phyloP scores from a whole-genome alignment of 2,888 invertebrate genomes.

The Vannuccia rotundouncinata region DNA sequence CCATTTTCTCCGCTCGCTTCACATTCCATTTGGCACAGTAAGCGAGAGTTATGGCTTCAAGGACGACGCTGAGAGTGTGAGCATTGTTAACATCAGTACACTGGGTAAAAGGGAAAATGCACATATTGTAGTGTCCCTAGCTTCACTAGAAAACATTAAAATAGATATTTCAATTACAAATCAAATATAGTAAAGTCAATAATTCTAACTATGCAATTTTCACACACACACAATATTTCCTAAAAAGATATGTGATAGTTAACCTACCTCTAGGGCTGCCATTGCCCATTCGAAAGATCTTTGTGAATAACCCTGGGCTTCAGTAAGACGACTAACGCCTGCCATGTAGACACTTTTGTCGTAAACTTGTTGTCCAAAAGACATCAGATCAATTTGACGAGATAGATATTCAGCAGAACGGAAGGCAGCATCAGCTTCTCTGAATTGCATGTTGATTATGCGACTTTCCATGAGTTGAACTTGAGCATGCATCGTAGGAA shows the following conservation, averaged over 20 bases:
- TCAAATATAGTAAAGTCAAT: too few species aligned
- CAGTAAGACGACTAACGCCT: background rate
- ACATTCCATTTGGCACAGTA: constrained; percentile 24
- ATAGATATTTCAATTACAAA: too few species aligned
- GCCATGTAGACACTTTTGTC: constrained; percentile 39
- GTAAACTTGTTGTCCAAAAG: constrained; percentile 48
- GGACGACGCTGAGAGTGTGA: background rate
- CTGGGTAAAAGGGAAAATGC: too few species aligned
- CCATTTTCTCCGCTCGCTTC: constrained; percentile 6
- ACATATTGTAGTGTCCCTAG: too few species aligned
- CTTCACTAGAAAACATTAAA: too few species aligned
- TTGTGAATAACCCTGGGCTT: background rate
- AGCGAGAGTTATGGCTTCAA: background rate
- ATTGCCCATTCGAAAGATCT: background rate
- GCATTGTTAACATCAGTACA: background rate
- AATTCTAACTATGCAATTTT: too few species aligned
- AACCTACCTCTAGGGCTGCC: constrained; percentile 4
- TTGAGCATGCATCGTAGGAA: background rate
- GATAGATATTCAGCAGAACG: constrained; percentile 45
- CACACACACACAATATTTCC: too few species aligned
- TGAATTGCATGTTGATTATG: constrained; percentile 46
- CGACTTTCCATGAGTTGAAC: constrained; percentile 47
- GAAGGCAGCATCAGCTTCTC: constrained; percentile 45
- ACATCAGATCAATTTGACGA: constrained; percentile 49
- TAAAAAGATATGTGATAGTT: too few species aligned